Conservation (phyloP, 2,113 vertebrate species). For the Syrmaticus mikado region DNA sequence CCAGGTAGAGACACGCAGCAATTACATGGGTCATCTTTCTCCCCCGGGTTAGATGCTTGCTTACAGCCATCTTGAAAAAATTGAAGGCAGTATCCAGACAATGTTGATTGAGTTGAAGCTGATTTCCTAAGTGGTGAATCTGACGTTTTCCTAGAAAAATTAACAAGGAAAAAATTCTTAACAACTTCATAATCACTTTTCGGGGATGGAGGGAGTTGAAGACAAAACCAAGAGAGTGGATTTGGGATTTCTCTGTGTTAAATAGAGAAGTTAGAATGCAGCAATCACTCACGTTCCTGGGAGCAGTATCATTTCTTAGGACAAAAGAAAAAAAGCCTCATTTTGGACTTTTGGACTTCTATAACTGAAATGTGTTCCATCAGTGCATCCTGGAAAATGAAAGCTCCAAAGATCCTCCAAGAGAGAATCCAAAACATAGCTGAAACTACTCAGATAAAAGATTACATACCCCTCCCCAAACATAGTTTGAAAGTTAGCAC, state of each 20-base stretch:
- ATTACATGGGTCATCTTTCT: slow-evolving; percentile 88
- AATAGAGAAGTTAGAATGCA: background rate
- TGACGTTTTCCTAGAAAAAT: slow-evolving; percentile 82
- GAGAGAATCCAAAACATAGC: background rate
- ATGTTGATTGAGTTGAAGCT: slow-evolving; percentile 95
- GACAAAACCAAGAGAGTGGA: accelerated
- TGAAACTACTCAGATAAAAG: background rate
- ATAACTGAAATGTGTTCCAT: background rate
- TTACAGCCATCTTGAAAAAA: slow-evolving; percentile 98
- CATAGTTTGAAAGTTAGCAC: background rate
- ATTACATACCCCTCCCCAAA: background rate
- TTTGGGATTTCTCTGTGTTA: background rate
- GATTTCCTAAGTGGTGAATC: slow-evolving; percentile 92
- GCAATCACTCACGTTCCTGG: background rate
- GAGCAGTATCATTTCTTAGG: background rate
- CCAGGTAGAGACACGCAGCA: slow-evolving; percentile 96
- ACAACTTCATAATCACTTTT: background rate
- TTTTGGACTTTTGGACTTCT: background rate
- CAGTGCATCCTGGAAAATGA: background rate
- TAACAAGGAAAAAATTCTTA: background rate
- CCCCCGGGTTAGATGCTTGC: slow-evolving; percentile 89
- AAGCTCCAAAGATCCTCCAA: background rate
- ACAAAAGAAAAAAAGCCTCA: background rate
- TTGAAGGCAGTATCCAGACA: slow-evolving; percentile 96
- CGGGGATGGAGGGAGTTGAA: background rate